A percentile compares a stretch with the other conserved stretches of the same genome.
phyloP scores from a whole-genome alignment of 2,797 vertebrate genomes.

The Parauchenoglanis punctatus region DNA sequence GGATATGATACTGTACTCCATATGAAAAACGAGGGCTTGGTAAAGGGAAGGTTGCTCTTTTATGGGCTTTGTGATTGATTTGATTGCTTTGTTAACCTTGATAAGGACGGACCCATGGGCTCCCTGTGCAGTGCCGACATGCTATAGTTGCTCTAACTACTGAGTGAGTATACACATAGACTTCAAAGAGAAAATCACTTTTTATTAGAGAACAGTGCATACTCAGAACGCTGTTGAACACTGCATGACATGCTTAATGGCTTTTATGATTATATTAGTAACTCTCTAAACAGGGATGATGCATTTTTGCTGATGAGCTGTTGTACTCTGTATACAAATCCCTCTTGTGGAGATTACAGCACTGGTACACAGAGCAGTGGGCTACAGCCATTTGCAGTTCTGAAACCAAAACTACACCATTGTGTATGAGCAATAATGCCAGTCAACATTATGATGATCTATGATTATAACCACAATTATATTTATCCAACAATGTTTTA shows the following conservation, averaged over 20 bases:
- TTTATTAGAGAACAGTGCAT: background rate
- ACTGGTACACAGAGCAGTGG: background rate
- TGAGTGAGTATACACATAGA: background rate
- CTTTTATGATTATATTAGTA: background rate
- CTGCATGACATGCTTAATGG: background rate
- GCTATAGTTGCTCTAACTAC: constrained; percentile 52
- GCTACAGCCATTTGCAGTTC: background rate
- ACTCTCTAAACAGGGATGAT: background rate
- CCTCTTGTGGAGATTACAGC: background rate
- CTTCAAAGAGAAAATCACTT: constrained; percentile 3
- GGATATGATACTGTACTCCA: constrained; percentile 60
- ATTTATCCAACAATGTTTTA: background rate
- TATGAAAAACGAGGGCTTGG: constrained; percentile 67
- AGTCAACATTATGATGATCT: background rate
- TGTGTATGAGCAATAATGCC: background rate
- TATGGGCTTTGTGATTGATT: constrained; percentile 70
- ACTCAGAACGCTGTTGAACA: background rate
- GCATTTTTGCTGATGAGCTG: background rate
- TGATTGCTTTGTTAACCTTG: constrained; percentile 77
- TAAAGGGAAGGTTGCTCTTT: constrained; percentile 51
- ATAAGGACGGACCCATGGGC: constrained; percentile 53
- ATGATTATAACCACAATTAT: background rate
- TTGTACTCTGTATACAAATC: background rate
- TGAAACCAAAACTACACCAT: background rate
- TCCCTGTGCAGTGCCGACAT: constrained; percentile 27